phyloP scores from a whole-genome alignment of 1,140 invertebrate genomes.

The Aplysia californica region DNA sequence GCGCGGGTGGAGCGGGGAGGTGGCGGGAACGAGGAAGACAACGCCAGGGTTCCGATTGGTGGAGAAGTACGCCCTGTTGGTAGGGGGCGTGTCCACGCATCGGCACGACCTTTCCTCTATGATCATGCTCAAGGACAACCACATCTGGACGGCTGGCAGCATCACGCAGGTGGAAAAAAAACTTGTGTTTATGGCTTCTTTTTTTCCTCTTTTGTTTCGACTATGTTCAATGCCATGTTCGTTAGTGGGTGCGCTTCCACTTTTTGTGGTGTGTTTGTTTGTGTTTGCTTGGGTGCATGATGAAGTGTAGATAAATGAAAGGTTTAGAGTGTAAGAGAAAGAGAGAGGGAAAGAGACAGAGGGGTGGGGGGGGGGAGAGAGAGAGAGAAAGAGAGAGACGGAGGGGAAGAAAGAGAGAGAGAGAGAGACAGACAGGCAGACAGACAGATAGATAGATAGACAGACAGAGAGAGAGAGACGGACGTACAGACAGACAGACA shows the following conservation, averaged over 20 bases:
- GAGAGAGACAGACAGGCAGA: too few species aligned
- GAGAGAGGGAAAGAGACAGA: too few species aligned
- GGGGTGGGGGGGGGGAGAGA: too few species aligned
- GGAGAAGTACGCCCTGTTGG: slow-evolving; percentile 70
- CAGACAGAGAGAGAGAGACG: too few species aligned
- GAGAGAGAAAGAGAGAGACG: too few species aligned
- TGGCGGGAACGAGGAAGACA: slow-evolving; percentile 70
- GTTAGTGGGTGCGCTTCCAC: neutral
- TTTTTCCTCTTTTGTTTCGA: slow-evolving; percentile 8
- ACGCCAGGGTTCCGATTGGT: slow-evolving; percentile 71
- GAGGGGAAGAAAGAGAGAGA: too few species aligned
- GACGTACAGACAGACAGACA: too few species aligned
- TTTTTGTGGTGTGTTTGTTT: neutral
- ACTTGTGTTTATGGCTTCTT: too few species aligned
- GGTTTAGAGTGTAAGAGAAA: too few species aligned
- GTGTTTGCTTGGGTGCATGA: neutral
- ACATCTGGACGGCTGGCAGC: slow-evolving; percentile 68
- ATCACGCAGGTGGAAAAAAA: slow-evolving; percentile 66
- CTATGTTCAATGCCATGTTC: neutral
- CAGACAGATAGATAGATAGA: too few species aligned
- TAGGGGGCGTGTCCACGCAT: slow-evolving; percentile 68
- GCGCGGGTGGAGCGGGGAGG: slow-evolving; percentile 61
- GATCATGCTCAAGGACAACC: slow-evolving; percentile 72
- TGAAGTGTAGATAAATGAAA: neutral
- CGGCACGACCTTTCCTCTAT: slow-evolving; percentile 69